phyloP scores from a whole-genome alignment of 2,888 invertebrate genomes.

The Heteromyza rotundicornis region DNA sequence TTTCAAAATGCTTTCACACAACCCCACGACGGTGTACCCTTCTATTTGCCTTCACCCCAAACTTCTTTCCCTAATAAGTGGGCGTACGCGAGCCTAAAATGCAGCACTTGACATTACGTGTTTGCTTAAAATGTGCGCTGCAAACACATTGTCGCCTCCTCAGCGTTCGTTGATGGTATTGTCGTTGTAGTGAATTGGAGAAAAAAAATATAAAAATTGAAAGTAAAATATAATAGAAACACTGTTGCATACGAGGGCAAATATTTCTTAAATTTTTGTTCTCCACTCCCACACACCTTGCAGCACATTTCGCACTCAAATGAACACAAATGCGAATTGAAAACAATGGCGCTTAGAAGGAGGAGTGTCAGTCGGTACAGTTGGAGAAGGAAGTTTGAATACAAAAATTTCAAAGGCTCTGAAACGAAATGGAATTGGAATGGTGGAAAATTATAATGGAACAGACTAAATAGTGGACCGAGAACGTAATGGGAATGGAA shows the following conservation, averaged over 20 bases:
- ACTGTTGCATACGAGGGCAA: not conserved
- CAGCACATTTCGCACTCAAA: slow-evolving; percentile 21
- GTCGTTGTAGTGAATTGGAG: too few species aligned
- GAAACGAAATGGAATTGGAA: too few species aligned
- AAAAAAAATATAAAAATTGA: not conserved
- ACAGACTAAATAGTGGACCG: too few species aligned
- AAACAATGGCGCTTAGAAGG: slow-evolving; percentile 3
- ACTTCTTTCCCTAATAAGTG: slow-evolving; percentile 10
- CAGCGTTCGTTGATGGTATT: too few species aligned
- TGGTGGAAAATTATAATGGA: too few species aligned
- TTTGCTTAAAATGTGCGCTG: slow-evolving; percentile 6
- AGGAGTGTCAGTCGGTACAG: not conserved
- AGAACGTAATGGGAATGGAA: too few species aligned
- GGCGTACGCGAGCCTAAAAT: slow-evolving; percentile 5
- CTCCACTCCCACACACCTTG: not conserved
- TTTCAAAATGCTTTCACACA: not conserved
- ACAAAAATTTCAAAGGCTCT: not conserved
- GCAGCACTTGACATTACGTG: slow-evolving; percentile 26
- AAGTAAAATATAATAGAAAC: not conserved
- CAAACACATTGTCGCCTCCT: too few species aligned
- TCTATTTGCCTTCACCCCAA: not conserved
- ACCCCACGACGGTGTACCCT: slow-evolving; percentile 7
- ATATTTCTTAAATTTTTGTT: too few species aligned
- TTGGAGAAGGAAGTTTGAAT: too few species aligned
- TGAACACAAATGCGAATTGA: slow-evolving; percentile 21